phyloP scores from a whole-genome alignment of 2,888 invertebrate genomes.

The Odontomyia ornata region DNA sequence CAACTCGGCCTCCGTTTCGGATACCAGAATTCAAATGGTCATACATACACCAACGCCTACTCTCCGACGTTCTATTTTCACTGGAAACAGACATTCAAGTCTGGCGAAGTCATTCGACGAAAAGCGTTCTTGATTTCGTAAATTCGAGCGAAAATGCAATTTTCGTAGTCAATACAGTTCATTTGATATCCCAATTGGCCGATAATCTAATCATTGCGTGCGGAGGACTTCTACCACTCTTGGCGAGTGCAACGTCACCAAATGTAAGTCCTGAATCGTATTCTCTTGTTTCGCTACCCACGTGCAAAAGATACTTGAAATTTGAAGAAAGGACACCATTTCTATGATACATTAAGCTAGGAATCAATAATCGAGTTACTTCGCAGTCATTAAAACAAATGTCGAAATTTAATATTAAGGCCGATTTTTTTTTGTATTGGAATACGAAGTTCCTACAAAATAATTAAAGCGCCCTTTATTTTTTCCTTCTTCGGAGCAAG shows the following conservation, averaged over 20 bases:
- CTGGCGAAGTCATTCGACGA: slow-evolving; percentile 91
- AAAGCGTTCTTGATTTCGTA: slow-evolving; percentile 96
- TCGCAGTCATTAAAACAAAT: no score
- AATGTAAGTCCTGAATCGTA: slow-evolving; percentile 75
- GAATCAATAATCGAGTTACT: no score
- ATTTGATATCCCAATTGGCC: slow-evolving; percentile 97
- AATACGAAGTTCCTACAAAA: no score
- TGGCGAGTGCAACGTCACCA: slow-evolving; percentile 98
- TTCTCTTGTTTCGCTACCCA: no score
- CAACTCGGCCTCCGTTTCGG: slow-evolving; percentile 93
- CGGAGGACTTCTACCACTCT: slow-evolving; percentile 92
- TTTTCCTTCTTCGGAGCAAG: no score
- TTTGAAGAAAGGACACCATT: no score
- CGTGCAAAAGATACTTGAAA: no score
- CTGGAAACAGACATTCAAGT: slow-evolving; percentile 97
- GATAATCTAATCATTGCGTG: slow-evolving; percentile 99
- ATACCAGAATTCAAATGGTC: slow-evolving; percentile 99
- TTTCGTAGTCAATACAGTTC: slow-evolving; percentile 99
- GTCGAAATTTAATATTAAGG: no score
- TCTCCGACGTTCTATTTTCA: slow-evolving; percentile 95
- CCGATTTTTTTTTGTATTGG: no score
- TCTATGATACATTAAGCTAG: no score
- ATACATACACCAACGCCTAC: slow-evolving; percentile 93
- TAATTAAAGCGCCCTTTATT: no score
- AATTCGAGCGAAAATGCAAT: slow-evolving; percentile 98